Evolutionary conservation across 2,888 invertebrate genomes (phyloP), one percentile per base, ranked within the genome.

Genomic region (Epinotia nisella): DNA sequence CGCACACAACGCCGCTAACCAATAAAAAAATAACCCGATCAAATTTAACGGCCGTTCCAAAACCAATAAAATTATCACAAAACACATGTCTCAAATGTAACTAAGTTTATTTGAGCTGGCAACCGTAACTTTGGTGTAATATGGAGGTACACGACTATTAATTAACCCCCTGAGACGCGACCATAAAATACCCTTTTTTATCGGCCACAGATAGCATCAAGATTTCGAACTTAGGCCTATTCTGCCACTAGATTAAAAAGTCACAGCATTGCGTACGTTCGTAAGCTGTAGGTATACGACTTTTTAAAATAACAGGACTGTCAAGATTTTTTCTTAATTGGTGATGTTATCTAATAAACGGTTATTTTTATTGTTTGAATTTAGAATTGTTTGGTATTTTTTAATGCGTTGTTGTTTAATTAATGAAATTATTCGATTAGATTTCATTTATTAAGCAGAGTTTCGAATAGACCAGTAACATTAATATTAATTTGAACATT

Each of bases 51-150:
- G 76, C 76, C 83, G 83, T 82, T 74, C 56, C 49, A 68, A 72
- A 72, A 62, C 64, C 83, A 84, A 88, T 87, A 88, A 88, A 86
- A 90, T 88, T 85, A 88, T 83, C 84, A 80, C 75, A 80, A 82
- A 90, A 91, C 91, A 91, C 84, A 86, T 91, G 91, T 90, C 84
- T 76, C 75, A 79, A 82, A 83, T 87, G 85, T 83, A 81, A 74
- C 78, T 76, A 82, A 83, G 85, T 92, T 91, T 91, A 91, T 90
- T 84, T 83, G 78, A 77, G 75, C 69, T 55, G 74, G 41, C 60
- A 80, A 79, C 79, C 86, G 85, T 92, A 91, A 90, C 80, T 91
- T 84, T 78, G 76, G 78, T 87, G 87, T 88, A 87, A 88, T 85
- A 90, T 85, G 86, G 81, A 76, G 82, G 65, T 82, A 87, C 87